A percentile compares a stretch with the other conserved stretches of the same genome.
Evolutionary conservation across 2,113 vertebrate species (phyloP).

Genomic region (Corythoichthys intestinalis): DNA sequence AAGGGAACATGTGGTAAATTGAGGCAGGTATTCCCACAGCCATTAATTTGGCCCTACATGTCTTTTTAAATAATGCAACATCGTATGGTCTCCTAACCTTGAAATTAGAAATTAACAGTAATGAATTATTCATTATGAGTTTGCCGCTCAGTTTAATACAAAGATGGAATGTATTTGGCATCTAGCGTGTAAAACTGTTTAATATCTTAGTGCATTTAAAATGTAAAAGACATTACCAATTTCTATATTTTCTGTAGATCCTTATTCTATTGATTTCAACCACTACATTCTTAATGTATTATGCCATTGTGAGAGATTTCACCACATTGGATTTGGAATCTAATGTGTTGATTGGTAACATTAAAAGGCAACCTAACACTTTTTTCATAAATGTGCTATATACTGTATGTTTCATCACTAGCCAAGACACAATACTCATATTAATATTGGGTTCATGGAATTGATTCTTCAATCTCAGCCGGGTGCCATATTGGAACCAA

Average conservation of each 20-base stretch:
- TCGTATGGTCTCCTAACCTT: constrained; percentile 5
- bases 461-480: no score
- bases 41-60: not conserved
- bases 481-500: no score
- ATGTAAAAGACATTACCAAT: not conserved
- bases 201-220: not conserved
- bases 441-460: no score
- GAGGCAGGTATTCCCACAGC: not conserved
- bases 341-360: no score
- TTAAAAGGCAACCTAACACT: no score
- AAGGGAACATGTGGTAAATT: not conserved
- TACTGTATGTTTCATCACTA: no score
- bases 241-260: not conserved
- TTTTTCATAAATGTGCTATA: no score
- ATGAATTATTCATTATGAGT: constrained; percentile 2
- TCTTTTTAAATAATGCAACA: constrained; percentile 12
- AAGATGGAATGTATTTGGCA: not conserved
- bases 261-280: not conserved
- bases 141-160: not conserved
- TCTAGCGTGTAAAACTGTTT: not conserved
- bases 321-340: no score
- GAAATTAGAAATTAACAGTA: constrained; percentile 5
- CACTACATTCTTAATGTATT: not conserved
- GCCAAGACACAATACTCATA: no score
- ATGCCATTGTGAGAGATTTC: no score